Percentiles rank a stretch among this genome's conserved stretches.
Evolutionary conservation across 2,113 vertebrate genomes (phyloP).

Genomic region (Malurus alboscapulatus): DNA sequence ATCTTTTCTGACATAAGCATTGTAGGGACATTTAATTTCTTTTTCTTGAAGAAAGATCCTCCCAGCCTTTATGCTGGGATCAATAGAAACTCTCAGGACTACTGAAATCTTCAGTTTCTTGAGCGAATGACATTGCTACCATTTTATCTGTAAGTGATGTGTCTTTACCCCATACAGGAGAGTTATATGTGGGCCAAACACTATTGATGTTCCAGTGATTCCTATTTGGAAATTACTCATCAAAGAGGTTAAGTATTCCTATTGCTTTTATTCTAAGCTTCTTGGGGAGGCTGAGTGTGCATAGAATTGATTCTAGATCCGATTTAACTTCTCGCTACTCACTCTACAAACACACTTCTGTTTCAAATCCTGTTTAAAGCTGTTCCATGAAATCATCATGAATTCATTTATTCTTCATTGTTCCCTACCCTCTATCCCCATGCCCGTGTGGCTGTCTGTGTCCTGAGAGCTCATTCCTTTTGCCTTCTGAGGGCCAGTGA

Average conservation of each 20-base stretch:
- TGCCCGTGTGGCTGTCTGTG: neutral
- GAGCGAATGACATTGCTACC: neutral
- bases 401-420: neutral
- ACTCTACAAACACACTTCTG: neutral
- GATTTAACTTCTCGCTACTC: neutral
- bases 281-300: neutral
- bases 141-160: neutral
- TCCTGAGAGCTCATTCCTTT: neutral
- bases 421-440: neutral
- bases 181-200: slow-evolving; percentile 76
- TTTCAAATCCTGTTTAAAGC: neutral
- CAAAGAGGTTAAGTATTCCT: slow-evolving; percentile 73
- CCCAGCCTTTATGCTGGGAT: neutral
- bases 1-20: neutral
- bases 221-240: slow-evolving; percentile 82
- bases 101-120: neutral
- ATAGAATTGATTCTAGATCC: neutral
- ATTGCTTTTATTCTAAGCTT: neutral
- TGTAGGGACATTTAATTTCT: neutral
- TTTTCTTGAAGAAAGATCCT: neutral
- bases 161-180: slow-evolving; percentile 63
- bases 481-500: neutral
- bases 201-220: slow-evolving; percentile 74
- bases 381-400: neutral
- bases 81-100: neutral